phyloP scores from a whole-genome alignment of 2,888 invertebrate species.

The Lepeophtheirus nordmannii region DNA sequence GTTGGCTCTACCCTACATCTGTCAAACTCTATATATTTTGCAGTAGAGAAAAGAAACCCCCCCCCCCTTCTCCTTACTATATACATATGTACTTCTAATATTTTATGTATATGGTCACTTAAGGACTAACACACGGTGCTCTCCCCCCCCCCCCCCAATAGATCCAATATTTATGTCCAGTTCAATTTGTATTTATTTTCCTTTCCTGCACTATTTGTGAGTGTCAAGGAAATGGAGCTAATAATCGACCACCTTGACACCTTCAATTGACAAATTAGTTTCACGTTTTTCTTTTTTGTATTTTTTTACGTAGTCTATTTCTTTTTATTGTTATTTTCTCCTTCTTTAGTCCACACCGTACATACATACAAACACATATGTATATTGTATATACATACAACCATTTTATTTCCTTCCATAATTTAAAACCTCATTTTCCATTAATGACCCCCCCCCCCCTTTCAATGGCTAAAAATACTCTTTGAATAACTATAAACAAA shows the following conservation, averaged over 20 bases:
- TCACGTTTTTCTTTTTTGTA: neutral
- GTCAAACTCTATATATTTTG: too few species aligned
- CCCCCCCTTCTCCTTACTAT: neutral
- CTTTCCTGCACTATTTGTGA: neutral
- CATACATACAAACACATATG: too few species aligned
- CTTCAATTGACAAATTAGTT: conserved; percentile 1
- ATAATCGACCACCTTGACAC: conserved; percentile 8
- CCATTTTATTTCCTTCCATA: neutral
- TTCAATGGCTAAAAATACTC: neutral
- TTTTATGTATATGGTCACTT: neutral
- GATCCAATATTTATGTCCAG: neutral
- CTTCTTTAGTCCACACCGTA: too few species aligned
- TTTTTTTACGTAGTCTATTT: neutral
- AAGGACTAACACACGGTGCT: neutral
- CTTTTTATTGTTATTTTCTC: too few species aligned
- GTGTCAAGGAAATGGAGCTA: neutral
- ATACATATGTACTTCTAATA: too few species aligned
- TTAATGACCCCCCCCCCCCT: neutral
- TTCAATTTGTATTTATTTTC: neutral
- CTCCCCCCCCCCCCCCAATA: neutral
- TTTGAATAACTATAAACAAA: too few species aligned
- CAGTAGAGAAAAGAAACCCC: too few species aligned
- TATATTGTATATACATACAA: too few species aligned
- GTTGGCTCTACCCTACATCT: too few species aligned
- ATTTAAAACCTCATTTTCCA: conserved; percentile 4